phyloP scores from a whole-genome alignment of 53 echinoderm and acorn worm genomes.

The Luidia sarsii region DNA sequence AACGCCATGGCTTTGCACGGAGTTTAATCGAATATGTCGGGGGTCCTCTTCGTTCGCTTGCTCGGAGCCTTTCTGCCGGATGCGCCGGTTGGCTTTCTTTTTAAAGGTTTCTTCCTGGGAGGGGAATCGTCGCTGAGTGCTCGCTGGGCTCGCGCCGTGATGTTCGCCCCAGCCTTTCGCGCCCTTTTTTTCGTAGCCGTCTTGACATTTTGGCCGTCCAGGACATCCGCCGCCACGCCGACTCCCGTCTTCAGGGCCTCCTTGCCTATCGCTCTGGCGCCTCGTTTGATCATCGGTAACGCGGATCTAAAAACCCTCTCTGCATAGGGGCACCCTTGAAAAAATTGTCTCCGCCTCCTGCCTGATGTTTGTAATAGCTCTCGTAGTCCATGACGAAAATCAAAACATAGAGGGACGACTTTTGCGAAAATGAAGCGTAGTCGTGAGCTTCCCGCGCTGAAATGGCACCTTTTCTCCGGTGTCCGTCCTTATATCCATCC shows the following conservation, averaged over 20 bases:
- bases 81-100: neutral
- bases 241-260: slow-evolving; percentile 51
- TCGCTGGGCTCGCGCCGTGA: neutral
- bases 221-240: slow-evolving; percentile 42
- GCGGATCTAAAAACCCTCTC: slow-evolving; percentile 58
- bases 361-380: neutral
- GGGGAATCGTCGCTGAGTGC: neutral
- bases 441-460: slow-evolving; percentile 57
- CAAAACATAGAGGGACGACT: slow-evolving; percentile 11
- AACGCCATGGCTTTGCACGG: slow-evolving; percentile 35
- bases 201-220: slow-evolving; percentile 36
- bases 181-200: slow-evolving; percentile 28
- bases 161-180: slow-evolving; percentile 45
- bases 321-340: slow-evolving; percentile 49
- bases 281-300: slow-evolving; percentile 62
- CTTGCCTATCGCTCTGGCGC: slow-evolving; percentile 48
- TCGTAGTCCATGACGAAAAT: neutral
- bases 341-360: slow-evolving; percentile 26
- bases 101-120: neutral
- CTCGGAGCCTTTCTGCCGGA: slow-evolving; percentile 10
- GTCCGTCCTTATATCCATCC: slow-evolving; percentile 73
- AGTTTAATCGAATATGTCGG: slow-evolving; percentile 43
- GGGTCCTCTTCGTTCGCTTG: slow-evolving; percentile 67
- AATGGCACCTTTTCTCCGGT: slow-evolving; percentile 60
- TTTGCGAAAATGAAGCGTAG: slow-evolving; percentile 72